These are phyloP conservation scores for Thalassarche chlororhynchos DNA, from an alignment of 2,113 vertebrate species.

Conservation along the genomic window DNA sequence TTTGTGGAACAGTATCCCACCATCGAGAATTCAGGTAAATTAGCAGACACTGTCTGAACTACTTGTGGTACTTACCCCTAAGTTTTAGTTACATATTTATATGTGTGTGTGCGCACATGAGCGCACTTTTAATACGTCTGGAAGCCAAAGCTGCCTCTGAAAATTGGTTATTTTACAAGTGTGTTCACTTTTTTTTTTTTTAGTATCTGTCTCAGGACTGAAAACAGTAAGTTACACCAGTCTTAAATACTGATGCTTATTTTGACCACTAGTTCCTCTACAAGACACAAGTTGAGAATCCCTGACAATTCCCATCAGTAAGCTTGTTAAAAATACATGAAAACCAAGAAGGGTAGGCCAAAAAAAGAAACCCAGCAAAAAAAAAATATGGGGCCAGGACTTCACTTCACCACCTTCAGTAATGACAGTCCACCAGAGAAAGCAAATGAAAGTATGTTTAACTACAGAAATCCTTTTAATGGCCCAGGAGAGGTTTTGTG, in stretches of 20 bases:
- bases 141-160: neutral
- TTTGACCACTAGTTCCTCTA: neutral
- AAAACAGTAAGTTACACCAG: neutral
- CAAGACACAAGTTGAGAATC: neutral
- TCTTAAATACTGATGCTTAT: neutral
- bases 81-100: neutral
- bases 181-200: neutral
- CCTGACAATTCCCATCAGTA: neutral
- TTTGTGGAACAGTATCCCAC: neutral
- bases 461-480: neutral
- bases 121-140: neutral
- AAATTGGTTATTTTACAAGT: neutral
- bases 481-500: neutral
- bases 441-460: neutral
- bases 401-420: neutral
- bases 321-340: neutral
- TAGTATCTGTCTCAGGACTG: neutral
- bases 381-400: neutral
- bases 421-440: neutral
- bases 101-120: rapidly evolving
- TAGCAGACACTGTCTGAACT: neutral
- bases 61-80: neutral
- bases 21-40: neutral
- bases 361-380: neutral
- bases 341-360: neutral